A percentile compares a stretch with the other conserved stretches of the same genome.
Evolutionary conservation across 2,113 vertebrate species (phyloP).

Genomic region (Thamnaconus septentrionalis): DNA sequence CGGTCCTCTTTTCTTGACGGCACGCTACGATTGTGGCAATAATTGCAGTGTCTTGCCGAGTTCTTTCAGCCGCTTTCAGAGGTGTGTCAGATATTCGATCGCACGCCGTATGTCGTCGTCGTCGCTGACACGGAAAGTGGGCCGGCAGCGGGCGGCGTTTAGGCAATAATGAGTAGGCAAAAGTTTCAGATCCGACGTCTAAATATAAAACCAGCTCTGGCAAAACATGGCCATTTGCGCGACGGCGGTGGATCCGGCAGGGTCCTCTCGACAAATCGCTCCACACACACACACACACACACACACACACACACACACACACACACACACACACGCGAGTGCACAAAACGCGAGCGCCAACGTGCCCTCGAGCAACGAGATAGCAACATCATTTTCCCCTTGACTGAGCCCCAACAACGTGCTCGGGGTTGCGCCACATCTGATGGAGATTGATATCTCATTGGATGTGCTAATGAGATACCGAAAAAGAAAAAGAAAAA

Average conservation of each 20-base stretch:
- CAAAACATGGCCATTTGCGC: background rate
- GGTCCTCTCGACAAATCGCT: constrained; percentile 9
- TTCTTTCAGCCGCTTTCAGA: no score
- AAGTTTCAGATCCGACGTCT: no score
- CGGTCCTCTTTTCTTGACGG: background rate
- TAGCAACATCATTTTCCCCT: constrained; percentile 56
- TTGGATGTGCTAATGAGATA: constrained; percentile 65
- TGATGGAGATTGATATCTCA: constrained; percentile 67
- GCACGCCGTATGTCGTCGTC: no score
- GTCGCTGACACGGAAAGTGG: no score
- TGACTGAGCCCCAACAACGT: constrained; percentile 53
- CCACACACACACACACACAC: background rate
- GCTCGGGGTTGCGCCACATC: constrained; percentile 41
- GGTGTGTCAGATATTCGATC: no score
- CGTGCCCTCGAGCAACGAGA: constrained; percentile 29
- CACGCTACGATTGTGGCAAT: no score
- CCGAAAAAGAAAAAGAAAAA: constrained; percentile 16
- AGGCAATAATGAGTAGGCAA: no score
- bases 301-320: no score
- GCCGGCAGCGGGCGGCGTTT: no score
- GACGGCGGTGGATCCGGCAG: constrained; percentile 22
- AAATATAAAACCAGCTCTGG: constrained; percentile 8
- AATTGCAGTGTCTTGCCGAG: no score
- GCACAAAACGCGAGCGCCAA: background rate
- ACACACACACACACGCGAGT: no score